Percentiles rank a stretch among this genome's conserved stretches.
phyloP scores from a whole-genome alignment of 2,797 vertebrate species.

The Gadopsis marmoratus region DNA sequence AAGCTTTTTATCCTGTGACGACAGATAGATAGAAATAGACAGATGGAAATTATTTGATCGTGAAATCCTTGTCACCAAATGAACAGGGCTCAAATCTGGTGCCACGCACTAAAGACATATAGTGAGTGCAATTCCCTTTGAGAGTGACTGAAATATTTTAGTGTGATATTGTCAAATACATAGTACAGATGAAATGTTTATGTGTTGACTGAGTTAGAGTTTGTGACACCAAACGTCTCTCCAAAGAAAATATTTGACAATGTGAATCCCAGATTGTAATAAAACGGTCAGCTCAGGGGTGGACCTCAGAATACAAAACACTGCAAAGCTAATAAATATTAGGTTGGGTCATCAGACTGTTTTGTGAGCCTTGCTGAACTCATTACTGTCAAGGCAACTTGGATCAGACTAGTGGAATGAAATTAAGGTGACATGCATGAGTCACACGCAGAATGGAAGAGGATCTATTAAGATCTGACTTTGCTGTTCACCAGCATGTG shows the following conservation, averaged over 20 bases:
- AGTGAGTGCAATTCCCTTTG: background rate
- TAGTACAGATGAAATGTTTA: background rate
- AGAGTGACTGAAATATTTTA: constrained; percentile 9
- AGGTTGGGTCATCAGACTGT: background rate
- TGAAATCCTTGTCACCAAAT: constrained; percentile 47
- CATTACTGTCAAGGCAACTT: constrained; percentile 7
- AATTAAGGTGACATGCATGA: constrained; percentile 10
- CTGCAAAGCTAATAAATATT: background rate
- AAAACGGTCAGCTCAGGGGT: background rate
- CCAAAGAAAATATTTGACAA: background rate
- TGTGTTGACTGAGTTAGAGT: too few relatives aligned
- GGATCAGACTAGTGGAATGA: constrained; percentile 3
- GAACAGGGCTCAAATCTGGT: constrained; percentile 47
- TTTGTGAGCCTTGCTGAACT: constrained; percentile 2
- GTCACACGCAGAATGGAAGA: background rate
- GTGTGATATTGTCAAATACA: constrained; percentile 10
- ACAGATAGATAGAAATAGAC: too few relatives aligned
- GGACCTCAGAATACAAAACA: background rate
- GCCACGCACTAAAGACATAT: background rate
- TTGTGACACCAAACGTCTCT: background rate
- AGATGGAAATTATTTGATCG: constrained; percentile 40
- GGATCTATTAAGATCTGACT: background rate
- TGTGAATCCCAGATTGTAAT: background rate
- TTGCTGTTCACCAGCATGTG: constrained; percentile 3
- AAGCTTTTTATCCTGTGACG: constrained; percentile 48